Conservation (phyloP, 2,888 invertebrate genomes). For the Lasioglossum villosulum region DNA sequence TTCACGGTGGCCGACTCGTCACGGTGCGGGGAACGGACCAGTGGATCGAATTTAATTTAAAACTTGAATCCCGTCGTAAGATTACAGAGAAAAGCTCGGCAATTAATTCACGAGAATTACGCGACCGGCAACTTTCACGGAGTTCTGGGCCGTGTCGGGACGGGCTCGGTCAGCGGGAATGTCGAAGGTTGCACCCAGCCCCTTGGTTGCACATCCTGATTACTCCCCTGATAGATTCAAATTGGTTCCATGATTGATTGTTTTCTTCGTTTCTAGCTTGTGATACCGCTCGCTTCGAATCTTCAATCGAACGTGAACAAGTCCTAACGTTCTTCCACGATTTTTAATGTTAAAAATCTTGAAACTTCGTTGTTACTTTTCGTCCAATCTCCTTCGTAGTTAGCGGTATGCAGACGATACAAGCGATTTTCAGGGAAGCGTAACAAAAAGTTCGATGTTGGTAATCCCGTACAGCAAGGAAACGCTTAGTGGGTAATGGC, state of each 20-base stretch:
- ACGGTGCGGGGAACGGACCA: background rate
- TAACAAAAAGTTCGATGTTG: background rate
- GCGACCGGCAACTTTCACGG: constrained; percentile 56
- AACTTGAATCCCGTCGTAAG: constrained; percentile 64
- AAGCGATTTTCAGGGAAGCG: background rate
- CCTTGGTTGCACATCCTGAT: background rate
- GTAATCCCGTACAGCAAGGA: background rate
- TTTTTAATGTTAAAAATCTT: too few relatives aligned
- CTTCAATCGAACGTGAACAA: background rate
- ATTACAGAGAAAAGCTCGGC: constrained; percentile 55
- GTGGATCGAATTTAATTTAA: constrained; percentile 67
- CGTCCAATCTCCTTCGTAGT: background rate
- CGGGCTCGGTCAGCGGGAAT: constrained; percentile 48
- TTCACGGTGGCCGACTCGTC: background rate
- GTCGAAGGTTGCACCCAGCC: background rate
- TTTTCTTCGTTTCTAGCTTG: background rate
- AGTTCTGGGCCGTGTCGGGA: constrained; percentile 47
- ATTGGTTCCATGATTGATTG: constrained; percentile 6
- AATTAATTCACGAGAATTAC: constrained; percentile 69
- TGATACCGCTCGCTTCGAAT: background rate
- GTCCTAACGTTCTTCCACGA: too few relatives aligned
- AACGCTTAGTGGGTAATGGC: background rate
- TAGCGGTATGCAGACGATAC: background rate
- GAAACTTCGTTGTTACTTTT: too few relatives aligned
- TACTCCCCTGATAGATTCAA: background rate